Evolutionary conservation across 64 coral and sea anemone species (phyloP).

Genomic region (Montipora efflorescens): DNA sequence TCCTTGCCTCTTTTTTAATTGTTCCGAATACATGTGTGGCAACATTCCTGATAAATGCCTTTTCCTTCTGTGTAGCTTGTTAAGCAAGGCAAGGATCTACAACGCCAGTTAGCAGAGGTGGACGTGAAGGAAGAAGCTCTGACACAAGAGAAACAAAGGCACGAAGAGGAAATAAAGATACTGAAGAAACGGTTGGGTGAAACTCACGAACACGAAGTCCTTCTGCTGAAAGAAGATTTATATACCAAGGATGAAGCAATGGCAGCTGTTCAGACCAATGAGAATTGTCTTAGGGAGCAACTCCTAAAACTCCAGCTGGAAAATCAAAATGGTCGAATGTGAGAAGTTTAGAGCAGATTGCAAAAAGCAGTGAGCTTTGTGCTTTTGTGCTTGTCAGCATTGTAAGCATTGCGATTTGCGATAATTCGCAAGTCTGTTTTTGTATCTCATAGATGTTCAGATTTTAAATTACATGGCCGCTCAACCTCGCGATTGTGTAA

Average conservation of each 20-base stretch:
- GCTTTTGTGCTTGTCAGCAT: too few species aligned
- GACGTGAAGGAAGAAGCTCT: not conserved
- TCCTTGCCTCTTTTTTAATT: too few species aligned
- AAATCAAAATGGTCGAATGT: conserved; percentile 11
- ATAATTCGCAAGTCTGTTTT: too few species aligned
- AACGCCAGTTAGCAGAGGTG: conserved; percentile 16
- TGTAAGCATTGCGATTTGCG: too few species aligned
- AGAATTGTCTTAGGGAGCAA: not conserved
- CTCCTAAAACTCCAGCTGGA: not conserved
- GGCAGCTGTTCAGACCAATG: not conserved
- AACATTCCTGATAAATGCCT: not conserved
- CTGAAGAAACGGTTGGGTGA: not conserved
- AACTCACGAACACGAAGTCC: not conserved
- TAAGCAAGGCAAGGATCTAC: not conserved
- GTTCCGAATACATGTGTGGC: too few species aligned
- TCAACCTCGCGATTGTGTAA: too few species aligned
- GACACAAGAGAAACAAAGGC: too few species aligned
- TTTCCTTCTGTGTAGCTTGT: not conserved
- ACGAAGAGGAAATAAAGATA: not conserved
- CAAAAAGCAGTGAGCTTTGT: too few species aligned
- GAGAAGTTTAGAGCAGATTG: not conserved
- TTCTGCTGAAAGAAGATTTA: conserved; percentile 4
- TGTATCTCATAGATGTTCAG: too few species aligned
- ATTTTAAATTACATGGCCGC: too few species aligned
- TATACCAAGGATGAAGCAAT: not conserved